Evolutionary conservation across 2,888 invertebrate genomes (phyloP).

Genomic region (Thumatha senex): DNA sequence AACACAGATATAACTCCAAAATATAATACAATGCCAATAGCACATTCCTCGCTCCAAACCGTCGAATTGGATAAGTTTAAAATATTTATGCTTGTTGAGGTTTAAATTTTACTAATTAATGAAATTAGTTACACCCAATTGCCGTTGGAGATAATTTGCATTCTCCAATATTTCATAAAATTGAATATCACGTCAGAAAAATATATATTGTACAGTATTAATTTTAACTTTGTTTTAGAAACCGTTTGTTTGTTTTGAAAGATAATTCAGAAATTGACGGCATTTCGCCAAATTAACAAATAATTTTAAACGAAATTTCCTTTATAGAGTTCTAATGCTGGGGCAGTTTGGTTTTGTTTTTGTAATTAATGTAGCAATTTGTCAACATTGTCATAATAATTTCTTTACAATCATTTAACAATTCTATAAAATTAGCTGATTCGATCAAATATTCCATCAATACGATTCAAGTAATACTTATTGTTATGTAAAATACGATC

Average conservation of each 20-base stretch:
- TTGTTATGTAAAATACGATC: no score
- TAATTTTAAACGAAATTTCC: not conserved
- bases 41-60: constrained; percentile 18
- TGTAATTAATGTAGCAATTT: not conserved
- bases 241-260: constrained; percentile 34
- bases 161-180: constrained; percentile 35
- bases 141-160: constrained; percentile 24
- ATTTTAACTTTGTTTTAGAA: constrained; percentile 27
- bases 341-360: not conserved
- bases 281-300: not conserved
- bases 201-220: constrained; percentile 15
- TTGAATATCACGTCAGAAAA: constrained; percentile 34
- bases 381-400: not conserved
- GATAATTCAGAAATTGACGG: constrained; percentile 12
- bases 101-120: constrained; percentile 40
- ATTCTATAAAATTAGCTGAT: not conserved
- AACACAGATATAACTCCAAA: constrained; percentile 3
- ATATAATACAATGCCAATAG: constrained; percentile 20
- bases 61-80: constrained; percentile 31
- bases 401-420: not conserved
- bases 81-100: constrained; percentile 41
- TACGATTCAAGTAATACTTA: no score
- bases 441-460: not conserved
- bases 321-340: no score
- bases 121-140: constrained; percentile 39